These are phyloP conservation scores for Sphaerophoria rueppellii DNA, from an alignment of 2,888 invertebrate species.

Conservation along the genomic window DNA sequence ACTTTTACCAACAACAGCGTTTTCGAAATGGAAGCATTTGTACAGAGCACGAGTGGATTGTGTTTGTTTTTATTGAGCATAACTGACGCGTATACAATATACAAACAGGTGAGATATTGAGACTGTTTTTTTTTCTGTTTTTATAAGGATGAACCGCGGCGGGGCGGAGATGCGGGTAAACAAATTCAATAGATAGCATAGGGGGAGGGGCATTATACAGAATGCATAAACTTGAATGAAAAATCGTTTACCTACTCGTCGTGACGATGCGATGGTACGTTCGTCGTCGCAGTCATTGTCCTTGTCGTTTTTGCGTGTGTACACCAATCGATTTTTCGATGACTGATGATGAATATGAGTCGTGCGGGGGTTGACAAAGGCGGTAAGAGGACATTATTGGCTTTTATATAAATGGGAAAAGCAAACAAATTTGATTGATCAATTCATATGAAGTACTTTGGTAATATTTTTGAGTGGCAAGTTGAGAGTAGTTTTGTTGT, in stretches of 20 bases:
- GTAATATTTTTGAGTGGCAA: background rate
- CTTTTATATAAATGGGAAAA: background rate
- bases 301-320: background rate
- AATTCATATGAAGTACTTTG: constrained; percentile 1
- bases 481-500: background rate
- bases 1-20: constrained; percentile 76
- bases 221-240: constrained; percentile 19
- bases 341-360: background rate
- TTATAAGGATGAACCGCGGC: background rate
- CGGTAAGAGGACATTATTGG: background rate
- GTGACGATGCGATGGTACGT: background rate
- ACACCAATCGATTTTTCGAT: background rate
- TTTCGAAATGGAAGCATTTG: constrained; percentile 78
- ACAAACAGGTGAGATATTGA: constrained; percentile 79
- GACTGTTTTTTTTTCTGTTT: background rate
- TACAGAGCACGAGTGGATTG: constrained; percentile 74
- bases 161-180: background rate
- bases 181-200: constrained; percentile 10
- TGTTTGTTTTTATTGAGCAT: constrained; percentile 76
- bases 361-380: background rate
- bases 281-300: background rate
- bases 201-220: constrained; percentile 12
- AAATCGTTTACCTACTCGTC: background rate
- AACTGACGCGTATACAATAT: constrained; percentile 79
- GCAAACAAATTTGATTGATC: constrained; percentile 22